Percentiles rank a stretch among this genome's conserved stretches.
Evolutionary conservation across 2,888 invertebrate genomes (phyloP).

Genomic region (Standfussiana lucernea): DNA sequence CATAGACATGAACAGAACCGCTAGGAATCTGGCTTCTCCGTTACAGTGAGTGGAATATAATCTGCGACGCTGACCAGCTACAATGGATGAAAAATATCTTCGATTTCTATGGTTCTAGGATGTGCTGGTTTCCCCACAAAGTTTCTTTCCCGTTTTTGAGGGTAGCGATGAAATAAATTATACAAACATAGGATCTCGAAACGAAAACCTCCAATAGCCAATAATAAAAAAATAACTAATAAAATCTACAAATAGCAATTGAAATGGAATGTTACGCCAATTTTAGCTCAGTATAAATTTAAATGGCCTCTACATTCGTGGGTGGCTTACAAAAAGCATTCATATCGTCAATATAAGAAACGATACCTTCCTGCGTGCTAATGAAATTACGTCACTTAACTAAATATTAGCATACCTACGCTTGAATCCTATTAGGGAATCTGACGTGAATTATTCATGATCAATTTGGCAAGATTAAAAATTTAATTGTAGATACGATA

Average conservation of each 20-base stretch:
- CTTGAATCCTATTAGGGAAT: background rate
- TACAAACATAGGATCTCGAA: background rate
- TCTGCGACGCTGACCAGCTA: background rate
- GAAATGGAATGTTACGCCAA: background rate
- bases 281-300: background rate
- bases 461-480: background rate
- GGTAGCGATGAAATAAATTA: background rate
- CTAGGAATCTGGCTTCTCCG: background rate
- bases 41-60: background rate
- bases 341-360: background rate
- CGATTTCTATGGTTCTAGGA: background rate
- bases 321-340: constrained; percentile 1
- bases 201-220: background rate
- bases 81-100: background rate
- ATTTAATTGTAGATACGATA: background rate
- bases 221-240: background rate
- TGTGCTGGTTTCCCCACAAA: background rate
- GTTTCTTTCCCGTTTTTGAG: background rate
- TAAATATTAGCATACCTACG: constrained; percentile 10
- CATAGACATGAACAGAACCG: background rate
- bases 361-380: constrained; percentile 16
- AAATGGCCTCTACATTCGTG: constrained; percentile 1
- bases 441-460: background rate
- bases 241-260: background rate
- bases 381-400: constrained; percentile 15